Base-by-base conservation (phyloP, 1,140 invertebrate species). In the Cydia fagiglandana region DNA sequence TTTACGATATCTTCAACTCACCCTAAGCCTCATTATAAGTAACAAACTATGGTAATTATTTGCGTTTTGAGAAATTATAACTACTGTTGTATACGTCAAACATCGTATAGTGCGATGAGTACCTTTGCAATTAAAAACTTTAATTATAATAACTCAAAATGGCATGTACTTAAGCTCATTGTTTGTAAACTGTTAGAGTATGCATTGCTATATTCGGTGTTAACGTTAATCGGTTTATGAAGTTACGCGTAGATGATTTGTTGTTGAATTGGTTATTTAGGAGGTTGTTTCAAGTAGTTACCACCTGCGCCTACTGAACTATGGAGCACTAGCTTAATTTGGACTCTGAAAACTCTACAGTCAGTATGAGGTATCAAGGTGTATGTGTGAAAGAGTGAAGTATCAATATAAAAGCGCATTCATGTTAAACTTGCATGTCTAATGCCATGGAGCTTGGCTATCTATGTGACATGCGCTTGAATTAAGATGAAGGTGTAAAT, bases 201-300 rank as follows among this genome's bases (percentile, higher is more conserved):
- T 70, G 34, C 66, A 70, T 45, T 34, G 64, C 66, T 70, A 70
- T 70, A 70, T 70, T 70, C 66, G 66, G 66, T 70, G 66, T 70
- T 70, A 70, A 70, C 66, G 66, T 70, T 70, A 70, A 70, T 70
- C 66, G 66, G 34, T 41, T 70, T 70, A 70, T 41, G 66, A 41
- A 70, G 66, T 41, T 70, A 20, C 34, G 66, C 28, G 66, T 70
- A 70, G 66, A 38, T 15, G 13, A 66, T 70, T 9, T 70, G 66
- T 70, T 70, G 66, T 70, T 70, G 66, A 45, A 34, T 70, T 38
- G 66, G 34, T 70, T 70, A 41, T 70, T 38, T 66, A 34, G 24
- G 28, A 2, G 30, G n/a, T 61, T 61, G 10, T 61, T 61, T 0
- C 2, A 0, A 61, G 56, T 61, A 24, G 56, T 61, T 24, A 20